These are phyloP conservation scores for Antheraea assamensis DNA, from an alignment of 2,888 invertebrate genomes.

Conservation along the genomic window DNA sequence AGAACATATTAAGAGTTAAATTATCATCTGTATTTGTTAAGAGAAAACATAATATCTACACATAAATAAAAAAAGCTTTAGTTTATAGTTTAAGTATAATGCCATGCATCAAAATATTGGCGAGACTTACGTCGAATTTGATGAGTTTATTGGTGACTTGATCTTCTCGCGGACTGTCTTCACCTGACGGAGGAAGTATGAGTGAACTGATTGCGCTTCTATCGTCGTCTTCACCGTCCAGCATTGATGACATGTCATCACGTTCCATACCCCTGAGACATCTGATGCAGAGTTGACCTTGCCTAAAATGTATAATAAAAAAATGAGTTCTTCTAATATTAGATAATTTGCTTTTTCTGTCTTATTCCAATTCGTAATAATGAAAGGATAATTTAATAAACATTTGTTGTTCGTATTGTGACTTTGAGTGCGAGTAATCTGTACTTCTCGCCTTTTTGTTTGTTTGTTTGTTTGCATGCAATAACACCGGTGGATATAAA, in stretches of 20 bases:
- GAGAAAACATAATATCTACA: conserved; percentile 44
- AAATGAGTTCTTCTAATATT: not conserved
- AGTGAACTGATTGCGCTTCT: conserved; percentile 84
- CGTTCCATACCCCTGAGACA: conserved; percentile 86
- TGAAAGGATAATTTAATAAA: too few species aligned
- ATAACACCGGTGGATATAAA: too few species aligned
- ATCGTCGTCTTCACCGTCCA: conserved; percentile 88
- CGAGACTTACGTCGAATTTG: conserved; percentile 81
- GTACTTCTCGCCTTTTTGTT: too few species aligned
- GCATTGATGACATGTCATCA: conserved; percentile 85
- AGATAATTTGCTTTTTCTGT: too few species aligned
- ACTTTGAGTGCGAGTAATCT: too few species aligned
- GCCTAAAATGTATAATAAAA: conserved; percentile 70
- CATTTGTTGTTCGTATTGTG: too few species aligned
- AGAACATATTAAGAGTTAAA: not conserved
- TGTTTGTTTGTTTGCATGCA: too few species aligned
- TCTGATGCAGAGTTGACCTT: conserved; percentile 91
- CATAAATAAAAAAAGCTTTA: conserved; percentile 45
- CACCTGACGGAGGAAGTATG: conserved; percentile 69
- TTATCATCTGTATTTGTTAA: conserved; percentile 44
- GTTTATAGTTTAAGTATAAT: conserved; percentile 31
- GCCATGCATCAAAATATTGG: conserved; percentile 26
- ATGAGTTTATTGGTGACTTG: conserved; percentile 75
- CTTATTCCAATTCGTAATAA: too few species aligned
- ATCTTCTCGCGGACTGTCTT: conserved; percentile 70